These are phyloP conservation scores for Trachurus trachurus DNA, from an alignment of 2,797 vertebrate genomes.

Conservation along the genomic window DNA sequence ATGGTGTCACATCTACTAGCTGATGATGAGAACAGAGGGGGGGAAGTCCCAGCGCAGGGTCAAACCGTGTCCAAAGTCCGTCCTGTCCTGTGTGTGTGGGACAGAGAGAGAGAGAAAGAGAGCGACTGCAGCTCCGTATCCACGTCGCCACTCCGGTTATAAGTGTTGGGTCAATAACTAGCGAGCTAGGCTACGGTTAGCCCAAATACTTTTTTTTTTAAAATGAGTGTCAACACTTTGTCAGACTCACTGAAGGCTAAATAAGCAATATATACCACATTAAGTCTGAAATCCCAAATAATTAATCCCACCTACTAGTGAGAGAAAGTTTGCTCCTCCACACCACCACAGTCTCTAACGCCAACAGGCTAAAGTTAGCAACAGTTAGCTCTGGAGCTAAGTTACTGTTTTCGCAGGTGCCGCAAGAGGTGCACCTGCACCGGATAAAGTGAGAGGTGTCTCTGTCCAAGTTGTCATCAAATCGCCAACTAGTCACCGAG, in stretches of 20 bases:
- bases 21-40: conserved; percentile 12
- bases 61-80: conserved; percentile 78
- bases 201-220: conserved; percentile 2
- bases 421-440: conserved; percentile 82
- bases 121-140: conserved; percentile 49
- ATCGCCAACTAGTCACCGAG: background rate
- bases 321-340: background rate
- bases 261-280: accelerated
- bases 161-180: conserved; percentile 57
- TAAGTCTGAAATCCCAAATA: background rate
- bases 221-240: background rate
- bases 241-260: background rate
- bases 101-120: background rate
- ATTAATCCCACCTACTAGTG: background rate
- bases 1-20: conserved; percentile 58
- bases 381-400: conserved; percentile 29
- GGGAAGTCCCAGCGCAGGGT: conserved; percentile 27
- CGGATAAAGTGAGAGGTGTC: conserved; percentile 21
- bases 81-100: conserved; percentile 6
- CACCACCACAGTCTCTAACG: background rate
- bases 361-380: conserved; percentile 64
- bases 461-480: background rate
- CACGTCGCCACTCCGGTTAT: conserved; percentile 74
- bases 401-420: conserved; percentile 78
- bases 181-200: conserved; percentile 53